phyloP scores from a whole-genome alignment of 2,888 invertebrate genomes.

The Myopa testacea region DNA sequence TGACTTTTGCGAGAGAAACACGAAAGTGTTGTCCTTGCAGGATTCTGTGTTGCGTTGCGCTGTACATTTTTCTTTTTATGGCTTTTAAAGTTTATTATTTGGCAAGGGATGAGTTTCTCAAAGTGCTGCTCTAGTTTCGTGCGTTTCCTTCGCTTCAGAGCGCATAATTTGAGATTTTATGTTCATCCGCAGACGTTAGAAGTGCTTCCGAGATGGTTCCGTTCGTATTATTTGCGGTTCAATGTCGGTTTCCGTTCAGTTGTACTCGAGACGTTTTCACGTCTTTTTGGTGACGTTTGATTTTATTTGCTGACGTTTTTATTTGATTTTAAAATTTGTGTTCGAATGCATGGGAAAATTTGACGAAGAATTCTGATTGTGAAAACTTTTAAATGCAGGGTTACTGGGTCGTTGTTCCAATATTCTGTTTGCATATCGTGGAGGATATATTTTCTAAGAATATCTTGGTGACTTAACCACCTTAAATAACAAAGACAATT shows the following conservation, averaged over 20 bases:
- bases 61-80: neutral
- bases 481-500: no score
- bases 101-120: neutral
- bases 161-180: constrained; percentile 19
- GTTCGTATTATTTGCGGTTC: constrained; percentile 14
- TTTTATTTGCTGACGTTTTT: neutral
- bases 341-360: neutral
- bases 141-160: neutral
- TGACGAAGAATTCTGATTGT: neutral
- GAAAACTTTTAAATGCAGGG: no score
- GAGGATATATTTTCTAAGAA: no score
- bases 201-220: neutral
- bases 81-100: constrained; percentile 20
- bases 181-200: neutral
- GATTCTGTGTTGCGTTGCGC: neutral
- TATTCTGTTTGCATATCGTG: no score
- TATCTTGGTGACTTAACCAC: no score
- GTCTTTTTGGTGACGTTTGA: neutral
- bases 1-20: neutral
- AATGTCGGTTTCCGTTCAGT: constrained; percentile 28
- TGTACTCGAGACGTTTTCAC: neutral
- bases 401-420: no score
- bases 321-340: neutral
- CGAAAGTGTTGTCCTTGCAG: neutral
- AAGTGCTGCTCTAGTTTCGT: neutral